Percentiles rank a stretch among this genome's conserved stretches.
Evolutionary conservation across 2,113 vertebrate genomes (phyloP).

Genomic region (Aphelocoma coerulescens): DNA sequence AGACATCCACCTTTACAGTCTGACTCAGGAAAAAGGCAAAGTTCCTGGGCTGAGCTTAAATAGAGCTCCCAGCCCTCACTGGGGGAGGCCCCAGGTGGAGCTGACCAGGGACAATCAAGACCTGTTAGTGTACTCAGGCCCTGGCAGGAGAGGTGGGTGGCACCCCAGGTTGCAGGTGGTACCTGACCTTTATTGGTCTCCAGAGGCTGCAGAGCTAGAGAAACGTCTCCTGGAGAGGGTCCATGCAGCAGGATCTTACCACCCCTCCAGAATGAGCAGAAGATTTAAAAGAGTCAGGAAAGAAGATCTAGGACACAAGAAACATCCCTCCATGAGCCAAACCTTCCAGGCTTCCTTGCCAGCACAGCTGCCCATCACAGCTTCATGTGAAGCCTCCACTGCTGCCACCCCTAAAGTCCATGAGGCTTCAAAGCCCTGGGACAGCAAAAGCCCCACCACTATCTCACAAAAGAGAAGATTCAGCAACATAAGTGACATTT

Average conservation of each 20-base stretch:
- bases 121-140: neutral
- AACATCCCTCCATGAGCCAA: neutral
- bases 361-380: neutral
- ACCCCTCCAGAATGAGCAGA: neutral
- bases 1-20: neutral
- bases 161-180: neutral
- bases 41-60: neutral
- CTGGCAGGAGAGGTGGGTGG: neutral
- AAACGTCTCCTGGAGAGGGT: neutral
- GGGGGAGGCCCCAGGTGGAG: neutral
- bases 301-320: neutral
- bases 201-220: neutral
- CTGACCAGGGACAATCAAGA: neutral
- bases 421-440: neutral
- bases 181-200: neutral
- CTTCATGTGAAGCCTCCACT: neutral
- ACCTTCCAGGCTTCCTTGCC: neutral
- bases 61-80: neutral
- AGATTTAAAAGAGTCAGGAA: neutral
- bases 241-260: neutral
- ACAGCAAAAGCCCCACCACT: neutral
- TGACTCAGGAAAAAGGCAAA: fast-evolving
- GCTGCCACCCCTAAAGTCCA: neutral
- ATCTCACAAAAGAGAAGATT: neutral
- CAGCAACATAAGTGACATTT: neutral